Conservation (phyloP, 2,113 vertebrate genomes). For the Himantopus leucocephalus region DNA sequence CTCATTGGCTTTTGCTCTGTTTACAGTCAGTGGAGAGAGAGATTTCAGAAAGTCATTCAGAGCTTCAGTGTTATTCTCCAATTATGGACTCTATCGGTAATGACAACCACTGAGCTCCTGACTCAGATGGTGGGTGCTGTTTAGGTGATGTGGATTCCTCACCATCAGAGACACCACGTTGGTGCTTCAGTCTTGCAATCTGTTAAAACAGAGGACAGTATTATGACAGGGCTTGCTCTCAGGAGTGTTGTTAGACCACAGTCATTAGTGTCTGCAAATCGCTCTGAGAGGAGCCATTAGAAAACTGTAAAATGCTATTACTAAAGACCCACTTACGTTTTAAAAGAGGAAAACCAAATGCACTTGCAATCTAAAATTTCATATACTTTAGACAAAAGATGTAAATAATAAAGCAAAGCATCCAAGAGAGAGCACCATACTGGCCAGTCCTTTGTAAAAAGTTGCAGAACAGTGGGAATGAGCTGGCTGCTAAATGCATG, state of each 20-base stretch:
- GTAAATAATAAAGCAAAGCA: background rate
- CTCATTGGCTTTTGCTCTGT: background rate
- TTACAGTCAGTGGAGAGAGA: background rate
- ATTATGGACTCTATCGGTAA: background rate
- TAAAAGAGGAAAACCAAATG: background rate
- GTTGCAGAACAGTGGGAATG: background rate
- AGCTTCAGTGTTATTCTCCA: background rate
- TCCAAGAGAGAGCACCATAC: background rate
- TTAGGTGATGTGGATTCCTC: background rate
- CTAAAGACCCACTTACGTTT: background rate
- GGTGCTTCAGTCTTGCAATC: background rate
- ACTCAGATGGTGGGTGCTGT: background rate
- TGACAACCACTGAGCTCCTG: background rate
- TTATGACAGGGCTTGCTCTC: background rate
- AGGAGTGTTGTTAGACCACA: background rate
- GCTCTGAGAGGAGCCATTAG: background rate
- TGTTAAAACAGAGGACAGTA: background rate
- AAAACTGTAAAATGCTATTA: background rate
- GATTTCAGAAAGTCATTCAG: background rate
- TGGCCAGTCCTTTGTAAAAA: background rate
- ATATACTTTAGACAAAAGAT: background rate
- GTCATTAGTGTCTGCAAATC: background rate
- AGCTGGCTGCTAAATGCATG: background rate
- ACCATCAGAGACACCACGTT: background rate
- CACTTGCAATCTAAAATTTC: background rate